Conservation (phyloP, 2,797 vertebrate genomes). For the Merluccius polli region DNA sequence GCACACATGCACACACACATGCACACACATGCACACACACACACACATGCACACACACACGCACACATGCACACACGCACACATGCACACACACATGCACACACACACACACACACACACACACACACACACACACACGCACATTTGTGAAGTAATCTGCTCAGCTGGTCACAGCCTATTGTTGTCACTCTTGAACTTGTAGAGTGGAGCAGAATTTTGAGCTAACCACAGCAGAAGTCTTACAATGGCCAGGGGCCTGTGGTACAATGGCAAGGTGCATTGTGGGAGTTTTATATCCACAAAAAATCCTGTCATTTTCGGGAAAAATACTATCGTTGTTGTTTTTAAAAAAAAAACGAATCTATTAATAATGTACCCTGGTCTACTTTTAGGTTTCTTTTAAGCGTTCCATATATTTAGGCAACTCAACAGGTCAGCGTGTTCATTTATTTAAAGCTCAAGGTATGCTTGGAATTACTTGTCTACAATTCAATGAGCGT, state of each 20-base stretch:
- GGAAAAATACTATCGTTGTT: neutral
- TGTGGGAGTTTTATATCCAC: slow-evolving; percentile 26
- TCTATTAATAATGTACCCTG: neutral
- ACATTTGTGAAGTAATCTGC: slow-evolving; percentile 25
- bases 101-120: neutral
- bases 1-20: neutral
- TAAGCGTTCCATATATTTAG: neutral
- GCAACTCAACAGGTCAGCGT: neutral
- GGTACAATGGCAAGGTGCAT: slow-evolving; percentile 13
- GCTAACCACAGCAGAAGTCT: slow-evolving; percentile 23
- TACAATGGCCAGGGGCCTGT: slow-evolving; percentile 1
- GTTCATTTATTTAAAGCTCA: neutral
- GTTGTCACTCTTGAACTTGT: slow-evolving; percentile 31
- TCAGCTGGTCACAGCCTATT: slow-evolving; percentile 36
- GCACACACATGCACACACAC: neutral
- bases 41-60: neutral
- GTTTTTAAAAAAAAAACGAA: neutral
- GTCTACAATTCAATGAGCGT: too few species aligned
- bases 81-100: neutral
- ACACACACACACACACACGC: neutral
- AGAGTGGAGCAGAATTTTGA: slow-evolving; percentile 31
- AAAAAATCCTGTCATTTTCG: neutral
- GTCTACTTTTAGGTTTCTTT: neutral
- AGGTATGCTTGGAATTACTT: neutral
- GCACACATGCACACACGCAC: neutral